Percentiles rank a stretch among this genome's conserved stretches.
These are phyloP conservation scores for Azemiops feae DNA, from an alignment of 2,113 vertebrate genomes.

Conservation along the genomic window DNA sequence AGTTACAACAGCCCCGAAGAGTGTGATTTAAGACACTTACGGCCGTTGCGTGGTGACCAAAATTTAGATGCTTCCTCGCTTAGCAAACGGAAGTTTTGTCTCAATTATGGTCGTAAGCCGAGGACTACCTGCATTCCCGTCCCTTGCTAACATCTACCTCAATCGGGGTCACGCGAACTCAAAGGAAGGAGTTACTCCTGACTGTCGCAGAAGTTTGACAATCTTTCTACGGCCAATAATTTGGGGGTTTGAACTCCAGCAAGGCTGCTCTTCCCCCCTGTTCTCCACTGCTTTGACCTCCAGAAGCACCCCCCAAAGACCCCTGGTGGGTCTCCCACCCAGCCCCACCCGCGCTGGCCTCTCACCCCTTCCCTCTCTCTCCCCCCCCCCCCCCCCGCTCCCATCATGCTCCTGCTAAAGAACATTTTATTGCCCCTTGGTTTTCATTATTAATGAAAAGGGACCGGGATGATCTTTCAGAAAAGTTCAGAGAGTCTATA, in stretches of 20 bases:
- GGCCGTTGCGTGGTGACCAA: neutral
- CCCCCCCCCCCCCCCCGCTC: neutral
- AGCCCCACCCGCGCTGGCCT: conserved; percentile 40
- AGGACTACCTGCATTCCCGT: neutral
- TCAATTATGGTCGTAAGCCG: neutral
- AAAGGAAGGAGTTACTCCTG: neutral
- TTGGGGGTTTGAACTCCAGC: neutral
- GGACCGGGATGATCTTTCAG: conserved; percentile 82
- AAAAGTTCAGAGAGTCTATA: conserved; percentile 88
- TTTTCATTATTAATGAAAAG: conserved; percentile 89
- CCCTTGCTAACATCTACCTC: neutral
- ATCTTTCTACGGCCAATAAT: neutral
- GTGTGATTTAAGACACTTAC: too few species aligned
- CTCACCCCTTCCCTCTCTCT: conserved; percentile 58
- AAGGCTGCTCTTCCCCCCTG: neutral
- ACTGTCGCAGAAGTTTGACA: neutral
- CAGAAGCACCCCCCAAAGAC: conserved; percentile 2
- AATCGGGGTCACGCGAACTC: fast-evolving
- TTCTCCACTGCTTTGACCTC: conserved; percentile 24
- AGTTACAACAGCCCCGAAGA: too few species aligned
- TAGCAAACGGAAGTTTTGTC: neutral
- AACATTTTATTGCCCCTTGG: conserved; percentile 81
- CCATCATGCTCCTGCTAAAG: conserved; percentile 59
- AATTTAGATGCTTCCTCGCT: neutral
- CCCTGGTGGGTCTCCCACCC: conserved; percentile 62